These are phyloP conservation scores for Morone saxatilis DNA, from an alignment of 2,113 vertebrate species.

Conservation along the genomic window DNA sequence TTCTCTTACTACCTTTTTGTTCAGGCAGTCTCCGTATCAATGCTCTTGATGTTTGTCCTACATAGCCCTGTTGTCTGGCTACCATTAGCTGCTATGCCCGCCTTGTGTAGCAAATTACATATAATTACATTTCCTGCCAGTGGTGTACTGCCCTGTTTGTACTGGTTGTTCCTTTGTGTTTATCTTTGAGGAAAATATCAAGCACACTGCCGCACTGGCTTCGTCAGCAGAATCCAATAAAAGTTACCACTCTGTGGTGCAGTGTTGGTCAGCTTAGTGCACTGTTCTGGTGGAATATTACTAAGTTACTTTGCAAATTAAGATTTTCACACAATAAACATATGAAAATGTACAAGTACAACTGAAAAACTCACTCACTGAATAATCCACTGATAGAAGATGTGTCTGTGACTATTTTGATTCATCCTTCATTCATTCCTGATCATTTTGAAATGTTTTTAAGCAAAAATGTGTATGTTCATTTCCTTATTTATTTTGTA, in stretches of 20 bases:
- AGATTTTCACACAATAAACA: too few species aligned
- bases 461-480: too few species aligned
- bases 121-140: constrained; percentile 1
- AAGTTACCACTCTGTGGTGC: not conserved
- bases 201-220: not conserved
- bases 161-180: constrained; percentile 14
- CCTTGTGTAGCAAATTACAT: constrained; percentile 13
- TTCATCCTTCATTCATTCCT: too few species aligned
- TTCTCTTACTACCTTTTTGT: not conserved
- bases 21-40: not conserved
- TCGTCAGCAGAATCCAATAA: not conserved
- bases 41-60: not conserved
- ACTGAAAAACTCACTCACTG: too few species aligned
- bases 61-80: not conserved
- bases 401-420: too few species aligned
- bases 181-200: not conserved
- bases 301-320: too few species aligned
- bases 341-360: too few species aligned
- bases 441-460: too few species aligned
- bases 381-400: too few species aligned
- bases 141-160: not conserved
- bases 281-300: not conserved
- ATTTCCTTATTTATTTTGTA: too few species aligned
- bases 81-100: constrained; percentile 6
- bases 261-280: not conserved